A percentile compares a stretch with the other conserved stretches of the same genome.
Conservation (phyloP, 2,797 vertebrate genomes). For the Pteronotus mesoamericanus region DNA sequence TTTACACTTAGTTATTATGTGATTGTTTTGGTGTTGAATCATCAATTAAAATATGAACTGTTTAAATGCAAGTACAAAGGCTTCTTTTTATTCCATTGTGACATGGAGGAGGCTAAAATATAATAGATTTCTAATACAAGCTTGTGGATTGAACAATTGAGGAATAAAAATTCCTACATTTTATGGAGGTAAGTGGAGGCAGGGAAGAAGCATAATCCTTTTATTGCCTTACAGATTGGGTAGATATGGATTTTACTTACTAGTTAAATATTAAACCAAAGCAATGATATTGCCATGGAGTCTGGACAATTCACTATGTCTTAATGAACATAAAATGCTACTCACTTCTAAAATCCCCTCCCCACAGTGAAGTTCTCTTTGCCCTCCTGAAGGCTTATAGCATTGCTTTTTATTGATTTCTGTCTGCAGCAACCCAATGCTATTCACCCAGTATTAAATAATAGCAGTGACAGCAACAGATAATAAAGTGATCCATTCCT, state of each 20-base stretch:
- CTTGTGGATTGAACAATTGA: neutral
- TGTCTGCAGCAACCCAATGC: constrained; percentile 18
- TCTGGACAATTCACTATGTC: neutral
- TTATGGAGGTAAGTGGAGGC: neutral
- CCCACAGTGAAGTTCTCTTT: constrained; percentile 34
- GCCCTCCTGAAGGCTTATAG: constrained; percentile 24
- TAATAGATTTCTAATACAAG: neutral
- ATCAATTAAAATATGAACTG: neutral
- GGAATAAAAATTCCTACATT: neutral
- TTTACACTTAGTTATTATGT: neutral
- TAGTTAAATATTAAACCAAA: constrained; percentile 34
- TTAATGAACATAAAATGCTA: constrained; percentile 34
- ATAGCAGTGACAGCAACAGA: constrained; percentile 58
- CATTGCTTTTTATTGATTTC: constrained; percentile 65
- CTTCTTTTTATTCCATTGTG: neutral
- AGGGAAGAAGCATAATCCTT: neutral
- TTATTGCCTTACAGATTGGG: neutral
- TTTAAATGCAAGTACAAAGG: neutral
- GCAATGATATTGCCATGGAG: neutral
- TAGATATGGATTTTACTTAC: constrained; percentile 7
- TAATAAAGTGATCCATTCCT: constrained; percentile 59
- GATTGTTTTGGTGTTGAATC: neutral
- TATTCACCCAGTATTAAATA: constrained; percentile 64
- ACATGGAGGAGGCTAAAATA: neutral
- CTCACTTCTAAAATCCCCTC: constrained; percentile 38